These are phyloP conservation scores for Sinodicranocentrus sp. DNA, from an alignment of 2,888 invertebrate genomes.

Conservation along the genomic window DNA sequence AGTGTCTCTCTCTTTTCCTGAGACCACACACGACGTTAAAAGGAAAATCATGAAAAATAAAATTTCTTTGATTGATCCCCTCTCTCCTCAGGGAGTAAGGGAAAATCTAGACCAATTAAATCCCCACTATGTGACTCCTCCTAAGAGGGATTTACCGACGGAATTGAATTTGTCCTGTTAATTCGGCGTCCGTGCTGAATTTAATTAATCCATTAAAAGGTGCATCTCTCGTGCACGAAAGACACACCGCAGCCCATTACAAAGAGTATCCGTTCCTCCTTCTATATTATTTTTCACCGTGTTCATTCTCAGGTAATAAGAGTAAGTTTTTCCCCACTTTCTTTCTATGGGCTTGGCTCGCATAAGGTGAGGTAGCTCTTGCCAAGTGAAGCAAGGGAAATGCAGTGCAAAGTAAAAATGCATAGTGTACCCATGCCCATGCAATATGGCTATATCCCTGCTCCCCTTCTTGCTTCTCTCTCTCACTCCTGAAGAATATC, in stretches of 20 bases:
- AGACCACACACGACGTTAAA: too few species aligned
- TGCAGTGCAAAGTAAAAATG: neutral
- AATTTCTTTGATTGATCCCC: too few species aligned
- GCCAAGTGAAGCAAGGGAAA: neutral
- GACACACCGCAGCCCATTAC: neutral
- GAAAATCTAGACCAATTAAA: too few species aligned
- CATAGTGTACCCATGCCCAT: too few species aligned
- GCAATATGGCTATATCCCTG: neutral
- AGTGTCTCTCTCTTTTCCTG: too few species aligned
- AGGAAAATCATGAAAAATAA: too few species aligned
- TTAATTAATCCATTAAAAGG: conserved; percentile 17
- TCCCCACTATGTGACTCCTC: too few species aligned
- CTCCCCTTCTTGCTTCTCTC: conserved; percentile 11
- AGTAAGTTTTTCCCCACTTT: too few species aligned
- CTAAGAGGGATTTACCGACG: too few species aligned
- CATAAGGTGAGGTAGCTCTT: neutral
- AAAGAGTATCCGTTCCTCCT: neutral
- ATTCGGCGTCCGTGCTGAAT: neutral
- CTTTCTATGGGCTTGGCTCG: too few species aligned
- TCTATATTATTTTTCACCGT: neutral
- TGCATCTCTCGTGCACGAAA: neutral
- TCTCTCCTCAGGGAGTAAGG: too few species aligned
- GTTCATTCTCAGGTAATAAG: conserved; percentile 12
- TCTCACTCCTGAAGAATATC: neutral
- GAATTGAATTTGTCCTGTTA: conserved; percentile 18